Conservation (phyloP, 2,888 invertebrate species). For the Halictus quadricinctus region DNA sequence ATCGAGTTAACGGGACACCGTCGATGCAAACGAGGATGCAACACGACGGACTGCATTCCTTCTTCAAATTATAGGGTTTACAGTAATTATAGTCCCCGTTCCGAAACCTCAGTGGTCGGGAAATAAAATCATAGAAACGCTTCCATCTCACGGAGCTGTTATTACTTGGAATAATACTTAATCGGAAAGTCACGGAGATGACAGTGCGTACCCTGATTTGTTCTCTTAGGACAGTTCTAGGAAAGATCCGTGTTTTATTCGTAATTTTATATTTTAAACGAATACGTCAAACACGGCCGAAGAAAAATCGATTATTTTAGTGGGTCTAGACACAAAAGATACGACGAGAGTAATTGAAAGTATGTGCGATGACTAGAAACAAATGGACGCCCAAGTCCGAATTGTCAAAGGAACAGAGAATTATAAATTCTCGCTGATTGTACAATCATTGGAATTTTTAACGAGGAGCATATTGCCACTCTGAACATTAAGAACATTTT, state of each 20-base stretch:
- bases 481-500: too few relatives aligned
- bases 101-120: neutral
- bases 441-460: too few relatives aligned
- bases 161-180: neutral
- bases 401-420: too few relatives aligned
- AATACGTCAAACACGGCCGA: too few relatives aligned
- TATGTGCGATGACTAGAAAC: too few relatives aligned
- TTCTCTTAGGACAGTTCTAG: neutral
- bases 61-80: slow-evolving; percentile 19
- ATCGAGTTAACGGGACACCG: slow-evolving; percentile 52
- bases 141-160: neutral
- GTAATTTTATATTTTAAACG: neutral
- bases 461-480: too few relatives aligned
- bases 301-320: too few relatives aligned
- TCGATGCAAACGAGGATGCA: slow-evolving; percentile 41
- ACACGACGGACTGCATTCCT: slow-evolving; percentile 49
- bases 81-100: neutral
- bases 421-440: too few relatives aligned
- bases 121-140: neutral
- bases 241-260: neutral
- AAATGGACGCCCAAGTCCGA: too few relatives aligned
- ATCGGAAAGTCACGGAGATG: neutral
- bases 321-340: too few relatives aligned
- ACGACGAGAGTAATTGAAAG: too few relatives aligned
- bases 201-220: neutral